phyloP scores from a whole-genome alignment of 1,140 invertebrate genomes.

The Geopemphigus sp. region DNA sequence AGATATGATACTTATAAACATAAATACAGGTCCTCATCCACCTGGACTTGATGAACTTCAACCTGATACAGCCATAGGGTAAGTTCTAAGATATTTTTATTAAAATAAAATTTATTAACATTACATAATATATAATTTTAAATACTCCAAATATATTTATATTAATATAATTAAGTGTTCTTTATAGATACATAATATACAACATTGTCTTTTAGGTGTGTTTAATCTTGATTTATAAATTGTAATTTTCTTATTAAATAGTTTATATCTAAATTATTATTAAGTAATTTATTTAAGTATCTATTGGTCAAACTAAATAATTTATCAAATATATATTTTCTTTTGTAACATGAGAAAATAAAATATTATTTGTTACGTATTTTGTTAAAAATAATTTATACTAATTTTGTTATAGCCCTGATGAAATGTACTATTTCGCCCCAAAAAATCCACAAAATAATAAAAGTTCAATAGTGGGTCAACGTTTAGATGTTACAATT shows the following conservation, averaged over 20 bases:
- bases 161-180: no score
- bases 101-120: no score
- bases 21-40: slow-evolving; percentile 36
- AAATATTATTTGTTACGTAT: background rate
- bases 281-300: background rate
- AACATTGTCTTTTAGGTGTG: no score
- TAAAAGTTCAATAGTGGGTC: slow-evolving; percentile 46
- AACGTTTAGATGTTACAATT: slow-evolving; percentile 27
- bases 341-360: background rate
- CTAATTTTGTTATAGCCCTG: slow-evolving; percentile 19
- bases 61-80: slow-evolving; percentile 27
- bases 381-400: background rate
- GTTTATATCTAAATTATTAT: no score
- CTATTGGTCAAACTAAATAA: background rate
- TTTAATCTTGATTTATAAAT: no score
- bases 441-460: slow-evolving; percentile 46
- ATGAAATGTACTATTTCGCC: slow-evolving; percentile 43
- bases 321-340: no score
- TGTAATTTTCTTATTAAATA: no score
- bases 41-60: slow-evolving; percentile 34
- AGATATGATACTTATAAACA: slow-evolving; percentile 40
- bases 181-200: no score
- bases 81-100: background rate
- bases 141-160: no score
- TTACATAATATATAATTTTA: no score